Base-by-base conservation (phyloP, 2,888 invertebrate species). In the Hemicrepidius hirtus region DNA sequence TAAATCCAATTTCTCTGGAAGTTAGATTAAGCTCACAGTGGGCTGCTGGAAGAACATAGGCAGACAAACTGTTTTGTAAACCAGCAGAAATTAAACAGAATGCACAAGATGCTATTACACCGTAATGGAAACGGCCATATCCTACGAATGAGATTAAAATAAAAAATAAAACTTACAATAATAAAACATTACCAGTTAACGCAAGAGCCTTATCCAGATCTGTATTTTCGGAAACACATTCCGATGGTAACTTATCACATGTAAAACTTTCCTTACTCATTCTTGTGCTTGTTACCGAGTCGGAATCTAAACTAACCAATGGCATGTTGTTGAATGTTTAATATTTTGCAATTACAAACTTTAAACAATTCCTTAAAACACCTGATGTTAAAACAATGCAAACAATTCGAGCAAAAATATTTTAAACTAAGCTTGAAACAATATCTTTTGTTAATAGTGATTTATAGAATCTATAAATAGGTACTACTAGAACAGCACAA, bases 41-140 rank as follows among this genome's bases (percentile, higher is more conserved):
- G 1, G 93, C 93, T 0, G 93, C 91, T 0, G 94, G 93, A 57
- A 94, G 86, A 37, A 93, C 90, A 83, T 93, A 94, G 0, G 94
- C 92, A 81, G 92, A 90, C 1, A 91, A 86, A 67, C 91, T 91
- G 85, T 92, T 92, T 84, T 92, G 90, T 53, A 91, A 89, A 21
- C 92, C 92, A 0, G 90, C 89, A 1, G 90, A 88, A 77, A 92
- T 85, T 82, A 92, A 90, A 50, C 90, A 89, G 73, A 89, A 85
- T 0, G 92, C 92, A 83, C 93, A 93, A 0, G 92, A 89, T 0
- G 90, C 84, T 32, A 93, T 85, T 7, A 91, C 88, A 68, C 89
- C 87, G 68, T 90, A 88, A 80, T 94, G 94, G 85, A 93, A 93
- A 71, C 87, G 87, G 12, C 94, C 94, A 78, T 92, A 92, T 10